Percentiles rank a stretch among this genome's conserved stretches.
Conservation (phyloP, 1,140 invertebrate species). For the Drosophila asahinai region DNA sequence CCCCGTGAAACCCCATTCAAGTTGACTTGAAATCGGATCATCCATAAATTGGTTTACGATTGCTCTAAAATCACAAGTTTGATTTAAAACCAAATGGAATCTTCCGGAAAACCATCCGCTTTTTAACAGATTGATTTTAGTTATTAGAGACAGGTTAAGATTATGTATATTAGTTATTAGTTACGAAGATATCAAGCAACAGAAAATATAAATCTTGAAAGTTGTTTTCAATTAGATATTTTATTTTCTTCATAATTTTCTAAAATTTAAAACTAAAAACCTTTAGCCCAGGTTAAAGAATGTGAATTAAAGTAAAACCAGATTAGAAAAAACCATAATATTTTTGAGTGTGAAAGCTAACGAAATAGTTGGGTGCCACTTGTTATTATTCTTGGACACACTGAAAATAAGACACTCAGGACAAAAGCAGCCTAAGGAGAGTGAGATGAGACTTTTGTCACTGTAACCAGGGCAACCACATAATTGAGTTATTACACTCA, state of each 20-base stretch:
- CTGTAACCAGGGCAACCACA: constrained; percentile 63
- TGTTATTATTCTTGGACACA: neutral
- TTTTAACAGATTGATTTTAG: neutral
- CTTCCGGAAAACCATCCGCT: too few species aligned
- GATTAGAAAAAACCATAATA: neutral
- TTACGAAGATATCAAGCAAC: neutral
- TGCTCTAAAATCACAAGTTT: too few species aligned
- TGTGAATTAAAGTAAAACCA: neutral
- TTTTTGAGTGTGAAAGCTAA: neutral
- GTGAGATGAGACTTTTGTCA: constrained; percentile 48
- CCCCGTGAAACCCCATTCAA: neutral
- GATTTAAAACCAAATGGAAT: too few species aligned
- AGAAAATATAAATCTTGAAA: neutral
- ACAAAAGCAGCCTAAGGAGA: constrained; percentile 18
- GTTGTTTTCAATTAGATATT: too few species aligned
- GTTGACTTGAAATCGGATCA: constrained; percentile 7
- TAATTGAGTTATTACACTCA: constrained; percentile 76
- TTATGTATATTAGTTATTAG: neutral
- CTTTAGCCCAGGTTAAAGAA: neutral
- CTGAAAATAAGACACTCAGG: constrained; percentile 25
- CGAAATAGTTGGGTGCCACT: neutral
- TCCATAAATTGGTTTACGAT: neutral
- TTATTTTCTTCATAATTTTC: too few species aligned
- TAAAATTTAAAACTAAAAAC: too few species aligned
- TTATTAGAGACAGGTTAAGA: neutral